phyloP scores from a whole-genome alignment of 2,797 vertebrate genomes.

The Sebastes oblongus region DNA sequence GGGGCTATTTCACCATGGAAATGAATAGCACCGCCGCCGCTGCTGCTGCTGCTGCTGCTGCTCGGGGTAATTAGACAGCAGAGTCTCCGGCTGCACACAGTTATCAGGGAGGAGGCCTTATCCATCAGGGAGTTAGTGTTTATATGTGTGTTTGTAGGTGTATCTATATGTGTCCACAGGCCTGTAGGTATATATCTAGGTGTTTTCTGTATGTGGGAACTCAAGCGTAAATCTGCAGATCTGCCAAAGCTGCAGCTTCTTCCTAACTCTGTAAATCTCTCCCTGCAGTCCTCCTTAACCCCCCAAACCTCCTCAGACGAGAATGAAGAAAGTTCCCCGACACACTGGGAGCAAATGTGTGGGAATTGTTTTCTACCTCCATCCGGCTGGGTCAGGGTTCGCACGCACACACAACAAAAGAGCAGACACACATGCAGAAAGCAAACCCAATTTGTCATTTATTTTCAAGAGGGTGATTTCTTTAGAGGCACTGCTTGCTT shows the following conservation, averaged over 20 bases:
- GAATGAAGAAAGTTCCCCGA: slow-evolving; percentile 42
- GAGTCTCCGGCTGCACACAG: slow-evolving; percentile 55
- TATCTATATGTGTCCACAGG: slow-evolving; percentile 6
- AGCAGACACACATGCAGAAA: slow-evolving; percentile 76
- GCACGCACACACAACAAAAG: slow-evolving; percentile 43
- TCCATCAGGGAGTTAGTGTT: slow-evolving; percentile 67
- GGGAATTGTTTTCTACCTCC: slow-evolving; percentile 44
- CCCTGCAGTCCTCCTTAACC: slow-evolving; percentile 47
- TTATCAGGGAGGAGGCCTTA: slow-evolving; percentile 62
- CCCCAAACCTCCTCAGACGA: slow-evolving; percentile 24
- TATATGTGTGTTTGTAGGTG: not conserved
- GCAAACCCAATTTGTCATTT: slow-evolving; percentile 97
- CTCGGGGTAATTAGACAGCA: slow-evolving; percentile 76
- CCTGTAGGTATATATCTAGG: not conserved
- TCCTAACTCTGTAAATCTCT: slow-evolving; percentile 36
- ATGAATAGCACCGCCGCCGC: slow-evolving; percentile 71
- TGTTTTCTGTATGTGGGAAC: slow-evolving; percentile 4
- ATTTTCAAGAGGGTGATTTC: slow-evolving; percentile 91
- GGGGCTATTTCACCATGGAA: slow-evolving; percentile 72
- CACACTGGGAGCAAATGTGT: slow-evolving; percentile 16
- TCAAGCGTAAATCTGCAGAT: slow-evolving; percentile 1
- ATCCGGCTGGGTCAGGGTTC: slow-evolving; percentile 39
- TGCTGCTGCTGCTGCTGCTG: not conserved
- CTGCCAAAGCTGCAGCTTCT: slow-evolving; percentile 15
- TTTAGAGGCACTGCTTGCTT: slow-evolving; percentile 88